Base-by-base conservation (phyloP, 2,888 invertebrate species). In the Dicranocentrus wangi region DNA sequence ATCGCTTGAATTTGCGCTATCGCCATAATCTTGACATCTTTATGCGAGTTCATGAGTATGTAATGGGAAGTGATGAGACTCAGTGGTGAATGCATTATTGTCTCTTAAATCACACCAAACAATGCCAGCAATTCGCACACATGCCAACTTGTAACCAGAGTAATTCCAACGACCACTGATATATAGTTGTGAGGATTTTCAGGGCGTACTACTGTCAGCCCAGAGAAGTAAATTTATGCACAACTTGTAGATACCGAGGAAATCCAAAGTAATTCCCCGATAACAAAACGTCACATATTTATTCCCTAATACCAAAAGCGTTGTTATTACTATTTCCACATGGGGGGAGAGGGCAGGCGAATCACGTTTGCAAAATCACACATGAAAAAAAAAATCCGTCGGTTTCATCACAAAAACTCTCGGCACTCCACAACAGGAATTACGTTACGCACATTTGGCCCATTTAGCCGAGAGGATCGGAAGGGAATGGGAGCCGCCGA, bases 51-150 rank as follows among this genome's bases (percentile, higher is more conserved):
- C 25, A 19, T 65, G 15, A 68, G 47, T 51, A 76, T 51, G 43
- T 58, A 61, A 53, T 42, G 65, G 65, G 58, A 55, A 66, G 60
- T 80, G 80, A 80, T 55, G 66, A 71, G 47, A 7, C 60, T 68
- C 73, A 55, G 42, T 55, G 63, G 53, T 51, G 53, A 51, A 66
- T 72, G 28, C 53, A 68, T 69, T 66, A 80, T 61, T 61, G 69
- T 55, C 69, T 73, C 69, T 73, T 80, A 80, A 73, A 80, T 73
- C 80, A 80, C 73, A 51, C 28, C 21, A 80, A 80, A 80, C 73
- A 51, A 73, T 73, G 53, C 55, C 10, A 69, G 42, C 61, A 53
- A 73, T 80, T 73, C 69, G 23, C 28, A 69, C 55, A 73, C 61
- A 68, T 63, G 80, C 73, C 80, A 80, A 80, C 61, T 73, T 42